Evolutionary conservation across 23 tunicate species (phyloP).

Genomic region (Trididemnum miniatum): DNA sequence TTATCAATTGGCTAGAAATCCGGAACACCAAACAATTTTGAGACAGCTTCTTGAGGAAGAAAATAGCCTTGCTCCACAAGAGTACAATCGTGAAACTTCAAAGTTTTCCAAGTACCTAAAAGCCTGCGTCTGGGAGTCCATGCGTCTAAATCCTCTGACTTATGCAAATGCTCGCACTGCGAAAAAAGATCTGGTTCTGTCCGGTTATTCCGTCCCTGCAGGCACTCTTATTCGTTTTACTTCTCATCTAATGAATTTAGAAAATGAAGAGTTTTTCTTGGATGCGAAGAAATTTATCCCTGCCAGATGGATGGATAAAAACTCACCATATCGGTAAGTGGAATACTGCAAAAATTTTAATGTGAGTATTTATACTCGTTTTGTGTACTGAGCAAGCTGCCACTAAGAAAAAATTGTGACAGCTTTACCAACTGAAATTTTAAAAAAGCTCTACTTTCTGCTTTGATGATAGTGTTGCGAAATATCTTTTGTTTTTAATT

Average conservation of each 20-base stretch:
- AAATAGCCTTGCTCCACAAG: neutral
- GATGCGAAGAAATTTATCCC: slow-evolving; percentile 66
- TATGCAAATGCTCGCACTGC: slow-evolving; percentile 82
- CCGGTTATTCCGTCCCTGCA: slow-evolving; percentile 75
- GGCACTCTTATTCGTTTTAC: slow-evolving; percentile 80
- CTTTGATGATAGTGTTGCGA: no score
- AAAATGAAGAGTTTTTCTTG: slow-evolving; percentile 69
- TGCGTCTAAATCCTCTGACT: slow-evolving; percentile 89
- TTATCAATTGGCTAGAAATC: slow-evolving; percentile 65
- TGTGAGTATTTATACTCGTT: no score
- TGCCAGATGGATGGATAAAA: slow-evolving; percentile 66
- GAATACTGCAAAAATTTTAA: no score
- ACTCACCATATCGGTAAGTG: slow-evolving; percentile 53
- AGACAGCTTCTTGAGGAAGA: slow-evolving; percentile 39
- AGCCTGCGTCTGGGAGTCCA: slow-evolving; percentile 70
- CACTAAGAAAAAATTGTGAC: no score
- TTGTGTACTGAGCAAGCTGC: no score
- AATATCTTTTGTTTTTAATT: no score
- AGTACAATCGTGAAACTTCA: slow-evolving; percentile 13
- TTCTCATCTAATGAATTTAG: slow-evolving; percentile 76
- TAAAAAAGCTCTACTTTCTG: no score
- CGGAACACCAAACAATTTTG: slow-evolving; percentile 52
- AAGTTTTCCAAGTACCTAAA: slow-evolving; percentile 59
- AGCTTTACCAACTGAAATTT: no score
- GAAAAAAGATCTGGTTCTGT: slow-evolving; percentile 64